phyloP scores from a whole-genome alignment of 1,140 invertebrate species.

The Chrysomallon squamiferum region DNA sequence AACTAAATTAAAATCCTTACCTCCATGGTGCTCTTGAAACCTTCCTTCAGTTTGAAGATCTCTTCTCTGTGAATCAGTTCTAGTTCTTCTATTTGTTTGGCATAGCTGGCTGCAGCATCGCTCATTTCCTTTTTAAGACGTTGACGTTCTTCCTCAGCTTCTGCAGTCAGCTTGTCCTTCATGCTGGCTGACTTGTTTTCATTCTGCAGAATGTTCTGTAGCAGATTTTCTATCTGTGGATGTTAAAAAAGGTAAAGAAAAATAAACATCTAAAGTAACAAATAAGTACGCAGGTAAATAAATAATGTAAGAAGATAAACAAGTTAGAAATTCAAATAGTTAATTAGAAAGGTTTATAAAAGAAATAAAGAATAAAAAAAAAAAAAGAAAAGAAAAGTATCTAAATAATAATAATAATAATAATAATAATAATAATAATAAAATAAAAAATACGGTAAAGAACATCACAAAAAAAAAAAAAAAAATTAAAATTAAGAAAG shows the following conservation, averaged over 20 bases:
- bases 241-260: not conserved
- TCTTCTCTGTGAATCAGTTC: slow-evolving; percentile 37
- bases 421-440: too few relatives aligned
- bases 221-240: slow-evolving; percentile 37
- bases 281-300: not conserved
- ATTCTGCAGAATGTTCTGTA: slow-evolving; percentile 26
- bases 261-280: not conserved
- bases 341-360: too few relatives aligned
- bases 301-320: not conserved
- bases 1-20: too few relatives aligned
- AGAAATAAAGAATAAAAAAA: too few relatives aligned
- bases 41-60: slow-evolving; percentile 17
- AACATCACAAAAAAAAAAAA: too few relatives aligned
- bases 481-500: too few relatives aligned
- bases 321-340: not conserved
- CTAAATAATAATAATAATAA: too few relatives aligned
- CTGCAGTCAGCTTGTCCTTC: slow-evolving; percentile 27
- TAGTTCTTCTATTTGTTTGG: slow-evolving; percentile 34
- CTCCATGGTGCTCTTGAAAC: not conserved
- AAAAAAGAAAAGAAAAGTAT: too few relatives aligned
- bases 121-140: slow-evolving; percentile 40
- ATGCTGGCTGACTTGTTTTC: slow-evolving; percentile 26
- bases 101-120: slow-evolving; percentile 40
- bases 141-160: slow-evolving; percentile 35
- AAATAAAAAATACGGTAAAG: too few relatives aligned